Conservation (phyloP, 2,113 vertebrate genomes). For the Eurypyga helias region DNA sequence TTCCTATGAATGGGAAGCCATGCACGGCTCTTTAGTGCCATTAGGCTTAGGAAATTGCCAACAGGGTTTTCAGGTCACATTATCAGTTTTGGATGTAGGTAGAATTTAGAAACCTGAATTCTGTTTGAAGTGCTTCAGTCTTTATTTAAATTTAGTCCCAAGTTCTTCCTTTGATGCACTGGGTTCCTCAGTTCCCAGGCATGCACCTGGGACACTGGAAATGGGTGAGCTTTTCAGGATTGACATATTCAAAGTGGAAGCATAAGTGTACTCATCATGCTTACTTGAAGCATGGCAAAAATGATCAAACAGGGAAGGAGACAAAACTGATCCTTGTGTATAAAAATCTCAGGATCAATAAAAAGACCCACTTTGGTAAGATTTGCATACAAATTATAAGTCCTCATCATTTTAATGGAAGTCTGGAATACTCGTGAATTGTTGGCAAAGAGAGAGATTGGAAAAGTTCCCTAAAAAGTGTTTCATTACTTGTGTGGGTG, state of each 20-base stretch:
- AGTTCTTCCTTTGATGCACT: background rate
- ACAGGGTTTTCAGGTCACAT: background rate
- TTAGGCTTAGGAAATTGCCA: background rate
- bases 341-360: background rate
- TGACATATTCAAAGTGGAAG: background rate
- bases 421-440: background rate
- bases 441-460: slow-evolving; percentile 7
- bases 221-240: background rate
- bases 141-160: background rate
- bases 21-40: background rate
- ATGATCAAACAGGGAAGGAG: background rate
- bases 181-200: background rate
- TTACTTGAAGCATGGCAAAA: background rate
- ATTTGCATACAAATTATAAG: background rate
- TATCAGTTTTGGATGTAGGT: background rate
- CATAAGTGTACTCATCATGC: background rate
- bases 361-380: background rate
- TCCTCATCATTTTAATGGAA: slow-evolving; percentile 18
- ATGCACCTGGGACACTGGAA: background rate
- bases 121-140: background rate
- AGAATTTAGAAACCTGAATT: background rate
- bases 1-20: background rate
- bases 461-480: background rate
- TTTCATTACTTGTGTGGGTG: slow-evolving; percentile 29
- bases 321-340: background rate